Evolutionary conservation across 2,888 invertebrate genomes (phyloP).

Genomic region (Selenia dentaria): DNA sequence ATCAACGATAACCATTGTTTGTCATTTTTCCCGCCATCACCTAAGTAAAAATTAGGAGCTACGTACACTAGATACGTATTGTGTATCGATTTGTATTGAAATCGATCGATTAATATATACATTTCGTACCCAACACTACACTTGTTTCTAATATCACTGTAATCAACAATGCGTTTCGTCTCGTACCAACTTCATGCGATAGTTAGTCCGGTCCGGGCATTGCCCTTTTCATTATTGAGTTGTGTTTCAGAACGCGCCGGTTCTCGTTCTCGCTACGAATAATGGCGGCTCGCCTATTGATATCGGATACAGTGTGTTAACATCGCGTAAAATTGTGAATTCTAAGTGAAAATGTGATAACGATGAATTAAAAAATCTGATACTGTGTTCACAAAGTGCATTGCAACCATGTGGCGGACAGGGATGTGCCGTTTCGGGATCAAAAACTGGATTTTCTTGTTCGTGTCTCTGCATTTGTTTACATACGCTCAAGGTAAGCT

Average conservation of each 20-base stretch:
- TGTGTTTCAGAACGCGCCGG: conserved; percentile 66
- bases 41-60: too few relatives aligned
- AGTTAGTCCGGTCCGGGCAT: conserved; percentile 72
- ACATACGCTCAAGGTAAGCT: conserved; percentile 81
- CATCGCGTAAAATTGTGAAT: conserved; percentile 56
- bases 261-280: conserved; percentile 58
- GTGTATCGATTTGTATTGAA: neutral
- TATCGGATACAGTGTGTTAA: conserved; percentile 45
- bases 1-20: too few relatives aligned
- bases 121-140: conserved; percentile 13
- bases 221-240: conserved; percentile 79
- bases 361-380: conserved; percentile 78
- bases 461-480: conserved; percentile 77
- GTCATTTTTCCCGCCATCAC: too few relatives aligned
- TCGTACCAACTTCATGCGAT: conserved; percentile 48
- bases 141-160: conserved; percentile 5
- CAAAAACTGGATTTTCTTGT: conserved; percentile 80
- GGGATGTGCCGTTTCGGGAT: conserved; percentile 73
- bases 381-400: conserved; percentile 67
- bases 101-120: conserved; percentile 12
- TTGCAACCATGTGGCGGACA: conserved; percentile 76
- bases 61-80: too few relatives aligned
- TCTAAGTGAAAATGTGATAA: conserved; percentile 80
- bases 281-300: conserved; percentile 67
- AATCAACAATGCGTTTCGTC: conserved; percentile 22